Evolutionary conservation across 2,888 invertebrate genomes (phyloP).

Genomic region (Melipona beecheii): DNA sequence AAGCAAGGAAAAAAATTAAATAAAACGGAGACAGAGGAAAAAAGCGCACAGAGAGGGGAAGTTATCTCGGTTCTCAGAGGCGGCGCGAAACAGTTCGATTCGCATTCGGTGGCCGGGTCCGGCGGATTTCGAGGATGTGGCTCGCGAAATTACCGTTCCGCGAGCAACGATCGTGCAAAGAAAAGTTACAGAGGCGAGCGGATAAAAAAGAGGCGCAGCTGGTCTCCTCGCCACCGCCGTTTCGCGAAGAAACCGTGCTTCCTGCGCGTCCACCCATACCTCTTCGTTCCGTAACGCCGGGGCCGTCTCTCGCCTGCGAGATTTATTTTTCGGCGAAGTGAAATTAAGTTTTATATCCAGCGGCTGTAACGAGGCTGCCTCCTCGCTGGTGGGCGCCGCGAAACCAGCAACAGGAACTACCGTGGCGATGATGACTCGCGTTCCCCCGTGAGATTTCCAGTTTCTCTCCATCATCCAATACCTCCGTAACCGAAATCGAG

Average conservation of each 20-base stretch:
- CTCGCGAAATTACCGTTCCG: conserved; percentile 49
- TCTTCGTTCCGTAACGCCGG: not conserved
- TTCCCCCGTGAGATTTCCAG: conserved; percentile 22
- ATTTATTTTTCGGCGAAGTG: conserved; percentile 73
- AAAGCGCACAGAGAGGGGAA: not conserved
- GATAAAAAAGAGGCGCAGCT: conserved; percentile 57
- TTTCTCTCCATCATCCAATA: not conserved
- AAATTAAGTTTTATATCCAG: conserved; percentile 76
- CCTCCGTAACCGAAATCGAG: not conserved
- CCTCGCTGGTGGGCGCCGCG: conserved; percentile 52
- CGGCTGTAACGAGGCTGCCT: conserved; percentile 68
- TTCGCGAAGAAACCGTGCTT: conserved; percentile 49
- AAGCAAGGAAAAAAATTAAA: not conserved
- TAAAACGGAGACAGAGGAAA: not conserved
- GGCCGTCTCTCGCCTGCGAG: conserved; percentile 48
- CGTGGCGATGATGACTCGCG: conserved; percentile 62
- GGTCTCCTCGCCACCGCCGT: conserved; percentile 39
- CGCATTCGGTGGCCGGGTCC: conserved; percentile 14
- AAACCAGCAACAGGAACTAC: conserved; percentile 60
- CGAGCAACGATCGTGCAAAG: conserved; percentile 47
- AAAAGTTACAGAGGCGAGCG: conserved; percentile 43
- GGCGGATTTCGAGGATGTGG: conserved; percentile 46
- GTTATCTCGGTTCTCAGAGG: conserved; percentile 16
- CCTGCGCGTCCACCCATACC: conserved; percentile 37
- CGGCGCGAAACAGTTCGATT: conserved; percentile 35